Percentiles rank a stretch among this genome's conserved stretches.
These are phyloP conservation scores for Sphaeramia orbicularis DNA, from an alignment of 2,797 vertebrate species.

Conservation along the genomic window DNA sequence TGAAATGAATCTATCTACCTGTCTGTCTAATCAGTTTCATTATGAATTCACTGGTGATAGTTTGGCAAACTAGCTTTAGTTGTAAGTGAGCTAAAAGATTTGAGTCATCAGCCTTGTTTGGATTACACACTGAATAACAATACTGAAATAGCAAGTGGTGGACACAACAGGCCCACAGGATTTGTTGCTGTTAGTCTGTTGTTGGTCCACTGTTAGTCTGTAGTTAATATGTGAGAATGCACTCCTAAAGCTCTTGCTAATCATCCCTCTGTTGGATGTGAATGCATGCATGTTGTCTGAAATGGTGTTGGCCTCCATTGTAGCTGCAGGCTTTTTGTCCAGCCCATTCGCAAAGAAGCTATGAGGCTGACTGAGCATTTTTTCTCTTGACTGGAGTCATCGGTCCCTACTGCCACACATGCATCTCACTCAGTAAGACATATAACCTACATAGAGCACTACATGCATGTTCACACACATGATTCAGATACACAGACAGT, in stretches of 20 bases:
- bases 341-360: constrained; percentile 10
- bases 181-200: constrained; percentile 3
- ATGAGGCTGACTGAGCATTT: constrained; percentile 67
- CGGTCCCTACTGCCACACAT: constrained; percentile 41
- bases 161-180: not conserved
- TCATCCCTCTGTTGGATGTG: not conserved
- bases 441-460: constrained; percentile 67
- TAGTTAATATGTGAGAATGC: constrained; percentile 18
- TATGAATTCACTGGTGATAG: not conserved
- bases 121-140: constrained; percentile 1
- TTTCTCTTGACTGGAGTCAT: constrained; percentile 36
- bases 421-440: constrained; percentile 39
- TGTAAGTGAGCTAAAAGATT: not conserved
- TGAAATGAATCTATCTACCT: too few relatives aligned
- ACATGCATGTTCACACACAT: constrained; percentile 4
- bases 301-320: constrained; percentile 7
- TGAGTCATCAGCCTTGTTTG: constrained; percentile 3
- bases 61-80: constrained; percentile 9
- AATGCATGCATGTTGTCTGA: constrained; percentile 20
- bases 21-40: not conserved
- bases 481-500: constrained; percentile 8
- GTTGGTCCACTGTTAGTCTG: constrained; percentile 3
- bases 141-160: constrained; percentile 15
- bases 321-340: constrained; percentile 41
- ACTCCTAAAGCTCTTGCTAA: not conserved